A percentile compares a stretch with the other conserved stretches of the same genome.
phyloP scores from a whole-genome alignment of 1,140 invertebrate species.

The Temnothorax curvispinosus region DNA sequence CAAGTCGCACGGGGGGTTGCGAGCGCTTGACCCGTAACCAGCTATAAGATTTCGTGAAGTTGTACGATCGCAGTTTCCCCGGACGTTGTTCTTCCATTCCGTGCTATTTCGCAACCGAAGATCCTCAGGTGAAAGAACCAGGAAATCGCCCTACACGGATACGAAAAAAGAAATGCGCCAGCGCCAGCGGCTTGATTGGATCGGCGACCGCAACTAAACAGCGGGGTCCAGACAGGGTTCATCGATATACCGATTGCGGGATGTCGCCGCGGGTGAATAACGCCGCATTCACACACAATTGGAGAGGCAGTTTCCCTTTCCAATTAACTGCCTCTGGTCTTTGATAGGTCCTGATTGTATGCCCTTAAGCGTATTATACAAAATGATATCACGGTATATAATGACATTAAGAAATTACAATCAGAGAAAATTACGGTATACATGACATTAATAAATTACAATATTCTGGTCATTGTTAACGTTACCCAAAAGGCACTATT shows the following conservation, averaged over 20 bases:
- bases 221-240: conserved; percentile 1
- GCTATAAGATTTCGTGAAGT: conserved; percentile 74
- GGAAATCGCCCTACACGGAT: neutral
- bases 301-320: neutral
- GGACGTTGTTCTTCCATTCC: neutral
- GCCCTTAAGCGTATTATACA: neutral
- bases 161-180: neutral
- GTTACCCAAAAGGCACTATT: neutral
- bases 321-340: conserved; percentile 17
- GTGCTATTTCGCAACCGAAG: neutral
- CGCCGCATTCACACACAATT: neutral
- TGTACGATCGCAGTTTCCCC: conserved; percentile 69
- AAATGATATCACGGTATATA: neutral
- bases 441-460: neutral
- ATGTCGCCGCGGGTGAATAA: conserved; percentile 26
- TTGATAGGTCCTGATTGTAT: conserved; percentile 1
- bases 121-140: conserved; percentile 3
- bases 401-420: neutral
- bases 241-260: conserved; percentile 39
- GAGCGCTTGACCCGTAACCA: conserved; percentile 52
- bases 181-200: conserved; percentile 31
- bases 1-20: conserved; percentile 36
- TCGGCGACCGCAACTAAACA: conserved; percentile 35
- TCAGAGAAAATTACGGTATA: neutral
- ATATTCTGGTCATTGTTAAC: neutral